Percentiles rank a stretch among this genome's conserved stretches.
Conservation (phyloP, 2,113 vertebrate species). For the Cercocebus atys region DNA sequence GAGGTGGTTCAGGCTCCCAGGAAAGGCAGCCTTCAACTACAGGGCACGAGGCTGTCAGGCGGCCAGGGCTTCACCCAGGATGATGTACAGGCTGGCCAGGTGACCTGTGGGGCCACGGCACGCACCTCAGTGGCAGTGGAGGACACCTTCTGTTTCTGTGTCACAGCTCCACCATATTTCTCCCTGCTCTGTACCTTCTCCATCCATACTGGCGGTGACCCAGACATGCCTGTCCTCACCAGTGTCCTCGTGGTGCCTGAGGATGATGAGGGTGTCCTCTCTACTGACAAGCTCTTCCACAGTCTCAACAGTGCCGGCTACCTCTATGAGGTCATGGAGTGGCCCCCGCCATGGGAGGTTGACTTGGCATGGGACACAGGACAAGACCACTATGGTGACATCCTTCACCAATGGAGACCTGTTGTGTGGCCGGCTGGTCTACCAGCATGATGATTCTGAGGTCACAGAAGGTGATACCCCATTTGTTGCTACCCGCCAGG, state of each 20-base stretch:
- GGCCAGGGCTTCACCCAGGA: slow-evolving; percentile 92
- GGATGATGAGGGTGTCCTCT: slow-evolving; percentile 87
- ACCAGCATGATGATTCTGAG: slow-evolving; percentile 93
- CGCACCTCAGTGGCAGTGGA: slow-evolving; percentile 83
- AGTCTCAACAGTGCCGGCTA: slow-evolving; percentile 87
- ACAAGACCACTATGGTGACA: slow-evolving; percentile 84
- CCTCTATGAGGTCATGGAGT: slow-evolving; percentile 89
- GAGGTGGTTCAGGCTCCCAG: slow-evolving; percentile 88
- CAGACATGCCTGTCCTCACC: slow-evolving; percentile 86
- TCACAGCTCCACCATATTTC: slow-evolving; percentile 82
- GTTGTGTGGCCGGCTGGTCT: slow-evolving; percentile 88
- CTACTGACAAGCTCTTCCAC: slow-evolving; percentile 91
- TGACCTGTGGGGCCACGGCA: slow-evolving; percentile 87
- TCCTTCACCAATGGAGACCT: slow-evolving; percentile 96
- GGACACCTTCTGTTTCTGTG: slow-evolving; percentile 92
- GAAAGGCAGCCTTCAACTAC: slow-evolving; percentile 90
- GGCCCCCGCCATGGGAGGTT: slow-evolving; percentile 89
- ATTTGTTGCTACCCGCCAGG: slow-evolving; percentile 88
- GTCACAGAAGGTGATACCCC: slow-evolving; percentile 91
- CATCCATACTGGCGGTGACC: slow-evolving; percentile 88
- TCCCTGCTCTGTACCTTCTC: slow-evolving; percentile 92
- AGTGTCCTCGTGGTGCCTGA: slow-evolving; percentile 87
- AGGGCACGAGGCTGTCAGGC: slow-evolving; percentile 84
- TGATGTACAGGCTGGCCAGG: slow-evolving; percentile 84
- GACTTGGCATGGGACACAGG: slow-evolving; percentile 77